phyloP scores from a whole-genome alignment of 1,140 invertebrate genomes.

The Choristoneura fumiferana region DNA sequence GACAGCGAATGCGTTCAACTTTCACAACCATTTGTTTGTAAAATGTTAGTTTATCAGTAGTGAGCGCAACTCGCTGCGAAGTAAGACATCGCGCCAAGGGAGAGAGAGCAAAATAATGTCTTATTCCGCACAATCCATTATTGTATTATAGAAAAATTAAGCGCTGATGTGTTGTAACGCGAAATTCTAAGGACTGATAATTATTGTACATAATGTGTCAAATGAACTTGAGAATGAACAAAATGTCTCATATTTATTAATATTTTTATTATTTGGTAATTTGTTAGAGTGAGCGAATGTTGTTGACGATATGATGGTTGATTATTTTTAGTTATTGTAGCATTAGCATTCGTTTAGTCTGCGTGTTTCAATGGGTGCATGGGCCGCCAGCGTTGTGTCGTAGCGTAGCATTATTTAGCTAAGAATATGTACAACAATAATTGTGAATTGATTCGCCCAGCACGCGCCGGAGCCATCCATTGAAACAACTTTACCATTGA shows the following conservation, averaged over 20 bases:
- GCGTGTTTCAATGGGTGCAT: constrained; percentile 49
- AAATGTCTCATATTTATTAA: constrained; percentile 72
- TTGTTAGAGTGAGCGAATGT: constrained; percentile 54
- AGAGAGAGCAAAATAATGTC: constrained; percentile 43
- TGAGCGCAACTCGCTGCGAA: constrained; percentile 5
- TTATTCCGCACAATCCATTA: constrained; percentile 39
- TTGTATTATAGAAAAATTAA: constrained; percentile 28
- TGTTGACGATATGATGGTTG: constrained; percentile 60
- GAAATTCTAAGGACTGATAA: constrained; percentile 60
- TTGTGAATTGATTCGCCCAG: constrained; percentile 33
- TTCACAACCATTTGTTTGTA: no score
- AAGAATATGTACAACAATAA: neutral
- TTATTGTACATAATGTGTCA: constrained; percentile 66
- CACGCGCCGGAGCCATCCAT: constrained; percentile 40
- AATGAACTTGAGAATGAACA: constrained; percentile 64
- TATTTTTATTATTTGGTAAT: constrained; percentile 40
- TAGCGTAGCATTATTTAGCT: constrained; percentile 22
- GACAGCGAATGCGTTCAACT: no score
- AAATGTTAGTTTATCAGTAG: no score
- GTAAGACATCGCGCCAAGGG: constrained; percentile 34
- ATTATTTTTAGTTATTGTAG: constrained; percentile 61
- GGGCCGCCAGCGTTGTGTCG: constrained; percentile 31
- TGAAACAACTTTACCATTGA: constrained; percentile 31
- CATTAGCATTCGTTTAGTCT: constrained; percentile 30
- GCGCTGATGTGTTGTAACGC: constrained; percentile 34